phyloP scores from a whole-genome alignment of 2,113 vertebrate species.

The Seriola dumerili region DNA sequence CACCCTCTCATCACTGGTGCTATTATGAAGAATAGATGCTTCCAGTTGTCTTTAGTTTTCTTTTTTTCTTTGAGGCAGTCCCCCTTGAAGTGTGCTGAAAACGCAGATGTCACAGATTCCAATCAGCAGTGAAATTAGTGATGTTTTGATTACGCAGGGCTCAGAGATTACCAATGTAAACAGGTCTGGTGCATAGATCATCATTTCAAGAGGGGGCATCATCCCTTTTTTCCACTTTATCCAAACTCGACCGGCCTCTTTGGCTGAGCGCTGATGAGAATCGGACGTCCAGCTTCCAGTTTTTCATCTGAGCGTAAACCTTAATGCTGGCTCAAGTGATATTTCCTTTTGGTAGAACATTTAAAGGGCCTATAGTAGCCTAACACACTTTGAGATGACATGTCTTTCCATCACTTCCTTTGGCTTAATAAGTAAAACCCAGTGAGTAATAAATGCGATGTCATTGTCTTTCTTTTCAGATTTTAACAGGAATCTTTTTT shows the following conservation, averaged over 20 bases:
- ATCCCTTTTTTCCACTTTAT: slow-evolving; percentile 71
- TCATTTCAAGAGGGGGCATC: slow-evolving; percentile 68
- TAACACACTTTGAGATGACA: background rate
- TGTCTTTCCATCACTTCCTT: background rate
- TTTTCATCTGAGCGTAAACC: slow-evolving; percentile 62
- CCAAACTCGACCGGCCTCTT: slow-evolving; percentile 63
- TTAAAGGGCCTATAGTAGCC: slow-evolving; percentile 7
- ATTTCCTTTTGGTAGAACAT: slow-evolving; percentile 47
- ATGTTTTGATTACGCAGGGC: slow-evolving; percentile 75
- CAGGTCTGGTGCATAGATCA: slow-evolving; percentile 72
- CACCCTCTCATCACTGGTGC: slow-evolving; percentile 69
- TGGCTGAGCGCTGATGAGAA: slow-evolving; percentile 79
- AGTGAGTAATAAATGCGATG: background rate
- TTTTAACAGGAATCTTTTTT: background rate
- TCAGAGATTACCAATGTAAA: slow-evolving; percentile 78
- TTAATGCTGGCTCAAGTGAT: slow-evolving; percentile 49
- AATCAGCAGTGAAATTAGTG: slow-evolving; percentile 79
- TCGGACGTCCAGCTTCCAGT: slow-evolving; percentile 76
- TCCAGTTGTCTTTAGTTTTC: slow-evolving; percentile 35
- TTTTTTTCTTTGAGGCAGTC: slow-evolving; percentile 44
- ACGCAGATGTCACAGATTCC: slow-evolving; percentile 78
- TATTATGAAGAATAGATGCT: slow-evolving; percentile 60
- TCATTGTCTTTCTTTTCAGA: background rate
- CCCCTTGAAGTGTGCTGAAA: slow-evolving; percentile 61
- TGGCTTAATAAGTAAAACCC: background rate